phyloP scores from a whole-genome alignment of 2,113 vertebrate genomes.

The Typhlomys cinereus region DNA sequence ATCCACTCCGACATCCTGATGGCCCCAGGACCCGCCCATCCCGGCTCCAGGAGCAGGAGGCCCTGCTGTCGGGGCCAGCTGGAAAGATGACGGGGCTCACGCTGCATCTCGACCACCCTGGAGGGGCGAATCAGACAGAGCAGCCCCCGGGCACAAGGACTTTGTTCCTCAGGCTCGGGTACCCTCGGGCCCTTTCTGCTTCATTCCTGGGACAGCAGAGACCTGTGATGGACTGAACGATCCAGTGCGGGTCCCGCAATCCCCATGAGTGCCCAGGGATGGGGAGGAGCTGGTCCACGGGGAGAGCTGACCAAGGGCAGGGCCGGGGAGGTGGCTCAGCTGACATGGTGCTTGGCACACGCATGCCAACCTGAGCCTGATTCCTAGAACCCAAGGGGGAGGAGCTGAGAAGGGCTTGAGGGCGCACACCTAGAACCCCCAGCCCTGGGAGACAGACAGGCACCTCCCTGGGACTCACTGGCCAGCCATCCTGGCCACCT shows the following conservation, averaged over 20 bases:
- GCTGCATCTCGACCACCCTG: not conserved
- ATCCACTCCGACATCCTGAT: not conserved
- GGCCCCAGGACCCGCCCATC: not conserved
- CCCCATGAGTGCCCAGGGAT: not conserved
- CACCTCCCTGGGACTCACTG: not conserved
- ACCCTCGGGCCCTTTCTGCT: not conserved
- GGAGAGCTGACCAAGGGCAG: not conserved
- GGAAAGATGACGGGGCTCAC: not conserved
- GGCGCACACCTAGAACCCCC: not conserved
- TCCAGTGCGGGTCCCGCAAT: accelerated
- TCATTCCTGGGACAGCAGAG: not conserved
- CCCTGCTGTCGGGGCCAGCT: not conserved
- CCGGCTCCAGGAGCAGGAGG: not conserved
- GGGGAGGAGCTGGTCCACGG: accelerated
- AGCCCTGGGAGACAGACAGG: not conserved
- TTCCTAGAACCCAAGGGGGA: not conserved
- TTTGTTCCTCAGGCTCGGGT: not conserved
- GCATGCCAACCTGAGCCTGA: not conserved
- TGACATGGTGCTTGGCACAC: not conserved
- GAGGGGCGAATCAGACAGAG: not conserved
- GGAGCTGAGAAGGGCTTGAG: not conserved
- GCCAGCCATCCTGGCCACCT: not conserved
- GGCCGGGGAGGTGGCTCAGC: not conserved
- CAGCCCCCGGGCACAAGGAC: not conserved
- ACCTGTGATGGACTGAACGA: not conserved